These are phyloP conservation scores for Caenorhabditis afra DNA, from an alignment of 2,888 invertebrate species.

Conservation along the genomic window DNA sequence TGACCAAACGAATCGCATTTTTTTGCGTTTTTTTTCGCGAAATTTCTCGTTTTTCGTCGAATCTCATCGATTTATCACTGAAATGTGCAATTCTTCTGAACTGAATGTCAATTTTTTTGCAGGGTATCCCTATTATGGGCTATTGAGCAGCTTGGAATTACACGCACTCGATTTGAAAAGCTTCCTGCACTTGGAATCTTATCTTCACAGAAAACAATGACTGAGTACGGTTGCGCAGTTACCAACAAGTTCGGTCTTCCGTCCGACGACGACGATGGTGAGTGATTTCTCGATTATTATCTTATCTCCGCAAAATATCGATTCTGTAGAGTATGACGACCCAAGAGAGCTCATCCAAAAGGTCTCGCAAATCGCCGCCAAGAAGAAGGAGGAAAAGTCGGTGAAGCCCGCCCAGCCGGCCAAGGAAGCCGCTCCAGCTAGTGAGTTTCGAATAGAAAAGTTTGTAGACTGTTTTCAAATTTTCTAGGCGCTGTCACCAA, in stretches of 20 bases:
- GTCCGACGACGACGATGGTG: conserved; percentile 75
- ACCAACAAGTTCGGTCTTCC: conserved; percentile 77
- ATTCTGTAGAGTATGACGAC: conserved; percentile 73
- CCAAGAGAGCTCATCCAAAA: conserved; percentile 72
- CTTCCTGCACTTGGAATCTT: conserved; percentile 62
- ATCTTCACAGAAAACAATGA: conserved; percentile 55
- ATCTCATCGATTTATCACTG: conserved; percentile 8
- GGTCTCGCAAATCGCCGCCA: conserved; percentile 60
- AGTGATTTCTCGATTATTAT: conserved; percentile 23
- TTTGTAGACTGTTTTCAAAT: not conserved
- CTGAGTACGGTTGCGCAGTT: conserved; percentile 74
- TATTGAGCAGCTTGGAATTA: conserved; percentile 66
- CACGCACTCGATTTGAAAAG: conserved; percentile 47
- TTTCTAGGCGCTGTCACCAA: conserved; percentile 40
- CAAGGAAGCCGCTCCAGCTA: conserved; percentile 57
- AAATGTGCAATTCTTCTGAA: too few species aligned
- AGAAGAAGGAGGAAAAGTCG: conserved; percentile 69
- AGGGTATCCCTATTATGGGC: conserved; percentile 69
- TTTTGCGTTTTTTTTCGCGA: conserved; percentile 37
- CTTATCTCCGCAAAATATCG: conserved; percentile 1
- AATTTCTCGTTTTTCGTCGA: conserved; percentile 17
- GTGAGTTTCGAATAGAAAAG: conserved; percentile 39
- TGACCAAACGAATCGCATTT: conserved; percentile 37
- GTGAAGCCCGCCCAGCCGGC: conserved; percentile 65
- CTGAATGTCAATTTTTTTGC: too few species aligned